Base-by-base conservation (phyloP, 2,113 vertebrate species). In the Mastomys natalensis region DNA sequence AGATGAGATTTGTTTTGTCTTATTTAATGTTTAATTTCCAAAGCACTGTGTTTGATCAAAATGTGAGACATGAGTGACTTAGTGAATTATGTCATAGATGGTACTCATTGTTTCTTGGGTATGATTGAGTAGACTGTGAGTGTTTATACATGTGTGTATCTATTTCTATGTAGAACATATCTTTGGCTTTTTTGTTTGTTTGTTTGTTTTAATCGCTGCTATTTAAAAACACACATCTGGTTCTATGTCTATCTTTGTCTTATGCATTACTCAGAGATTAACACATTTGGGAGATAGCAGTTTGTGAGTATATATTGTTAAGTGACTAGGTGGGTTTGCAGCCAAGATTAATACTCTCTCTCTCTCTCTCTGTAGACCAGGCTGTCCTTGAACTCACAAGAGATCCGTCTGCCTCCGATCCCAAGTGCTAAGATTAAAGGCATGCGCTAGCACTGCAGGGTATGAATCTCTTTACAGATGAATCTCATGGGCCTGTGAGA, bases 241-340 rank as follows among this genome's bases (percentile, higher is more conserved):
- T 60, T 60, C 78, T 12, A 7, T 77, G 72, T 29, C 72, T 76
- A 1, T 48, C 29, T 78, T 94, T 87, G 26, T 37, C 37, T 95
- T 78, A 72, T 94, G 19, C 13, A 70, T 94, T 90, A 43, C 72
- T 7, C 7, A 85, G 40, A 11, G 34, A 10, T 91, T 64, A 72
- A 29, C 3, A 43, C 8, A 31, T 74, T 78, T 95, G 53, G 53
- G 22, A 62, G 45, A 58, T 26, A 48, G 64, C 17, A 37, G 16
- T 24, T 58, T 64, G 13, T 78, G 48, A 85, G 72, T 80, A 77
- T 55, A 24, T 80, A 31, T 58, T 87, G 4, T 21, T 90, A 37
- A 95, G 40, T 96, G n/a, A 93, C 84, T 55, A 3, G 87, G 43
- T 66, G 85, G 51, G 3, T 92, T 70, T 92, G 26, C 62, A 92